These are phyloP conservation scores for Exocentrus adspersus DNA, from an alignment of 2,888 invertebrate species.

Conservation along the genomic window DNA sequence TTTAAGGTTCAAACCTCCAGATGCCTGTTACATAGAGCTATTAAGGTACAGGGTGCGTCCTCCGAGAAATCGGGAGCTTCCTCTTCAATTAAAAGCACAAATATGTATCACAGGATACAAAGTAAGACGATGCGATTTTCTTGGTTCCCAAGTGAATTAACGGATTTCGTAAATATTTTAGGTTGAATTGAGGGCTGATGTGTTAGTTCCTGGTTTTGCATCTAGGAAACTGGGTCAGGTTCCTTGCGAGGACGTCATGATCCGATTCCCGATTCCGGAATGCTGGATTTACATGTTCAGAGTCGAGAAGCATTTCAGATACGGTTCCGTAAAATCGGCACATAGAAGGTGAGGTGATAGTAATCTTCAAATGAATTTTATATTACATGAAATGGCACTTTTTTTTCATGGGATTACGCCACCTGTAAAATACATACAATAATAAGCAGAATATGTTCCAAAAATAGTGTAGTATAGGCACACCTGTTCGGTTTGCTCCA, in stretches of 20 bases:
- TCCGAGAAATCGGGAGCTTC: constrained; percentile 95
- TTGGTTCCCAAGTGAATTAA: too few relatives aligned
- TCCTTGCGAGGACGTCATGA: constrained; percentile 96
- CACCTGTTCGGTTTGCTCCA: too few relatives aligned
- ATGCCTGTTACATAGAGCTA: constrained; percentile 97
- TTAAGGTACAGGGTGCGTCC: constrained; percentile 95
- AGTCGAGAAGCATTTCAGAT: constrained; percentile 97
- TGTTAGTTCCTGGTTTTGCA: constrained; percentile 96
- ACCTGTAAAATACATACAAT: too few relatives aligned
- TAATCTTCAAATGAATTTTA: too few relatives aligned
- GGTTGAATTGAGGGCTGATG: constrained; percentile 95
- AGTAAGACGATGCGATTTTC: constrained; percentile 64
- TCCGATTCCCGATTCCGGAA: constrained; percentile 97
- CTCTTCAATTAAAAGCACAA: constrained; percentile 91
- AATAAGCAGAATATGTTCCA: too few relatives aligned
- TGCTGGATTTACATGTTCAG: constrained; percentile 99
- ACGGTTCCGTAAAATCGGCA: constrained; percentile 96
- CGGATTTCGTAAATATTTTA: constrained; percentile 58
- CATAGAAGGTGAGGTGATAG: constrained; percentile 78
- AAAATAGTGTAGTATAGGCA: too few relatives aligned
- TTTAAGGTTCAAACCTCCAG: constrained; percentile 91
- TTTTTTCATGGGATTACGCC: too few relatives aligned
- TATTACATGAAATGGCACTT: too few relatives aligned
- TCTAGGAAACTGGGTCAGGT: constrained; percentile 95
- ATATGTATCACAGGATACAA: constrained; percentile 89